phyloP scores from a whole-genome alignment of 2,888 invertebrate genomes.

The Ariolimax columbianus region DNA sequence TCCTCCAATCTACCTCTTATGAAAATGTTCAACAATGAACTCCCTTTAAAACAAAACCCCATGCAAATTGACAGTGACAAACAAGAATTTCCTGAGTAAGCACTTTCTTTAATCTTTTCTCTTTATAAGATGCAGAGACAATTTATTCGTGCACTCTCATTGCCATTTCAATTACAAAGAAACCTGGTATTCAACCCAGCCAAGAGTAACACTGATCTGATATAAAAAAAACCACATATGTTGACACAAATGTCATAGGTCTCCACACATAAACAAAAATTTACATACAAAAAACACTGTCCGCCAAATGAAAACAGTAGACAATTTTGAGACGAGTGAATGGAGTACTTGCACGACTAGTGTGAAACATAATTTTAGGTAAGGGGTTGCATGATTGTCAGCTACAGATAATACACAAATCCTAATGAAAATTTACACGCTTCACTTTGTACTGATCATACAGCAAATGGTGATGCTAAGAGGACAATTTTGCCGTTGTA shows the following conservation, averaged over 20 bases:
- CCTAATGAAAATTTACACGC: neutral
- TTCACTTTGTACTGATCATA: neutral
- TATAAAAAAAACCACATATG: neutral
- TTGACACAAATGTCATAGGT: neutral
- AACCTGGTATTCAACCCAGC: neutral
- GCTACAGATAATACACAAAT: neutral
- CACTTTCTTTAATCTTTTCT: neutral
- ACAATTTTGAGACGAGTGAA: neutral
- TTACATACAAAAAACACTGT: constrained; percentile 33
- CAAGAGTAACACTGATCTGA: neutral
- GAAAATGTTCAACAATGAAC: no score
- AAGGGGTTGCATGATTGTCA: neutral
- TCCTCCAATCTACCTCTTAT: no score
- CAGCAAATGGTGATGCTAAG: neutral
- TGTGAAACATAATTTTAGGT: neutral
- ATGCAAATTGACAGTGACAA: no score
- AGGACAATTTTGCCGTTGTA: neutral
- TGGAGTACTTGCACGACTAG: neutral
- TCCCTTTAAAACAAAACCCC: no score
- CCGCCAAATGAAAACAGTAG: constrained; percentile 16
- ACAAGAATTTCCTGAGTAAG: no score
- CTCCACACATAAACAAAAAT: constrained; percentile 24
- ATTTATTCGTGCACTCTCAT: neutral
- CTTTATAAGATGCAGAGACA: neutral
- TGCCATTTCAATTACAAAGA: neutral